Evolutionary conservation across 2,797 vertebrate genomes (phyloP), one percentile per base, ranked within the genome.

Genomic region (Salmo trutta): DNA sequence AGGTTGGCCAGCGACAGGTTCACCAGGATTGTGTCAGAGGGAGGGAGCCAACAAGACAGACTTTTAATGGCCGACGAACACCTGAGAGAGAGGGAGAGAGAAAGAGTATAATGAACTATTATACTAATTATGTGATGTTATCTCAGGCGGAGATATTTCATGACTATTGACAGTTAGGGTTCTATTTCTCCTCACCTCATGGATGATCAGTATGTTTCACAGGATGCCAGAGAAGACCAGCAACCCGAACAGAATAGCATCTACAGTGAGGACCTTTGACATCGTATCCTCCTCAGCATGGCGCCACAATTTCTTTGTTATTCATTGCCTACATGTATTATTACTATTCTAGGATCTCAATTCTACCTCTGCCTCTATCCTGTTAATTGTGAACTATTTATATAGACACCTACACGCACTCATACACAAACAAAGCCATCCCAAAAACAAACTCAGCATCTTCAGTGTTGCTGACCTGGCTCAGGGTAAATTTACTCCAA

Each of bases 121-220:
- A 12, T 14, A 52, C 10, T 51, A 59, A 71, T 24, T 52, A 27
- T 33, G 71, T 56, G 21, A 51, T 27, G n/a, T 15, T 52, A 41
- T 31, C 17, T 52, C 3, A 59, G 29, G 31, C 27, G 5, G 53
- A 24, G 65, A 24, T 31, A 21, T 17, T 15, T 15, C 31, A 36
- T 62, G 72, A 31, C 53, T 33, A 36, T 59, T 3, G 59, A 21
- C 21, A 10, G 31, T 41, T 36, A 3, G 5, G 21, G n/a, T 19
- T 59, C 17, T n/a, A 19, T 33, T 8, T 31, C 3, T 19, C 5
- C 17, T 93, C 82, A 96, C 94, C 90, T 91, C 92, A 88, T 91
- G 85, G 82, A 96, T 94, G 84, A 96, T 93, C 87, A 94, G 77
- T 52, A 94, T 71, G 85, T 96, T 96, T 80, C 95, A 94, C n/a